Percentiles rank a stretch among this genome's conserved stretches.
These are phyloP conservation scores for Tenrec ecaudatus DNA, from an alignment of 2,113 vertebrate species.

Conservation along the genomic window DNA sequence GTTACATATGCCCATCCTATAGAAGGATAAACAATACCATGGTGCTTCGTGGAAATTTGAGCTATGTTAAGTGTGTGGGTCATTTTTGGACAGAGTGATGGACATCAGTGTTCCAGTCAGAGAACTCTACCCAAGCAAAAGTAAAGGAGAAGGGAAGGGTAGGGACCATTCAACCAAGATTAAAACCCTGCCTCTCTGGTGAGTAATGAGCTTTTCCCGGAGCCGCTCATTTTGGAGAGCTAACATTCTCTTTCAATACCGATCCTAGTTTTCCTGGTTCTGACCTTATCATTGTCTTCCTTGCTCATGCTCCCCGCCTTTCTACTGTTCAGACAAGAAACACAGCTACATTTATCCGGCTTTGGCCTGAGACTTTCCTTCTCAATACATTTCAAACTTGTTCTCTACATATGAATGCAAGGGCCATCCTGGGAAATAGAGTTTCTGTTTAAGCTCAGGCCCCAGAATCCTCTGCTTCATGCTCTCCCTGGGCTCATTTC, in stretches of 20 bases:
- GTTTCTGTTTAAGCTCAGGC: too few relatives aligned
- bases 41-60: background rate
- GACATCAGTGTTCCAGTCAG: background rate
- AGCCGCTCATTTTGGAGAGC: background rate
- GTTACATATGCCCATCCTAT: background rate
- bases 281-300: background rate
- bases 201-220: background rate
- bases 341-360: background rate
- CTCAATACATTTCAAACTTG: background rate
- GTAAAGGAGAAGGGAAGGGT: accelerated
- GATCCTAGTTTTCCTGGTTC: background rate
- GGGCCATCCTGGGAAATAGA: background rate
- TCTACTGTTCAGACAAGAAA: background rate
- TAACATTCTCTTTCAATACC: background rate
- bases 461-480: background rate
- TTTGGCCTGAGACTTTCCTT: background rate
- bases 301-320: background rate
- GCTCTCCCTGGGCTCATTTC: background rate
- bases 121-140: background rate
- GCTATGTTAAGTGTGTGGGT: background rate
- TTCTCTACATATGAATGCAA: background rate
- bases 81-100: background rate
- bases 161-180: background rate
- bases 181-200: accelerated
- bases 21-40: background rate